Evolutionary conservation across 2,888 invertebrate genomes (phyloP), one percentile per base, ranked within the genome.

Genomic region (Hoplodrina ambigua): DNA sequence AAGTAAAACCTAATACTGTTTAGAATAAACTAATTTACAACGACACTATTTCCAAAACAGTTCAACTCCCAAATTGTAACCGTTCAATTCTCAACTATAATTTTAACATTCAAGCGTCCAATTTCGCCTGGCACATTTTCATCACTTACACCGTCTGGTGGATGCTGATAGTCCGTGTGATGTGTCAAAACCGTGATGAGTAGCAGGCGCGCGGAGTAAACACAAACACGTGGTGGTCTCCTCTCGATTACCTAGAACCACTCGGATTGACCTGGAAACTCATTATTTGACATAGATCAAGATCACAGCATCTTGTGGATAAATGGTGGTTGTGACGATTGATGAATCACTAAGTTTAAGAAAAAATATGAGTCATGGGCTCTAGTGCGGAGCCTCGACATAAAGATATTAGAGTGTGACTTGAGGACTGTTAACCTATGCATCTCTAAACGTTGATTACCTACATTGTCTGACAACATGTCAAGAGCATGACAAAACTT

Each of bases 161-260:
- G 65, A 53, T 63, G 58, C 62, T 70, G 67, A 68, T 72, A 82
- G 81, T 79, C 86, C 88, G 90, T 89, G 91, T 92, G 91, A 93
- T 89, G 88, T 91, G 93, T 94, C 94, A 93, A 94, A 94, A 92
- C 88, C 90, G 87, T 93, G 94, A 94, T 89, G 93, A 93, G 92
- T 93, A 94, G 91, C 94, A 94, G 94, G 91, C 93, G 87, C 87
- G 87, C 86, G 92, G 86, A 87, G 91, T 94, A 94, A 94, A 94
- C 93, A 94, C 86, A 86, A 87, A 89, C 92, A 91, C 88, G 89
- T 88, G 89, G 90, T 87, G 87, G 85, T 82, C 84, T 82, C 80
- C 82, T 81, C 72, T 70, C 74, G 75, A 74, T 78, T 85, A 85
- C 84, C 81, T 83, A 85, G 84, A 84, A 84, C 61, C 72, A 78